Base-by-base conservation (phyloP, 2,888 invertebrate genomes). In the Agonopterix arenella region DNA sequence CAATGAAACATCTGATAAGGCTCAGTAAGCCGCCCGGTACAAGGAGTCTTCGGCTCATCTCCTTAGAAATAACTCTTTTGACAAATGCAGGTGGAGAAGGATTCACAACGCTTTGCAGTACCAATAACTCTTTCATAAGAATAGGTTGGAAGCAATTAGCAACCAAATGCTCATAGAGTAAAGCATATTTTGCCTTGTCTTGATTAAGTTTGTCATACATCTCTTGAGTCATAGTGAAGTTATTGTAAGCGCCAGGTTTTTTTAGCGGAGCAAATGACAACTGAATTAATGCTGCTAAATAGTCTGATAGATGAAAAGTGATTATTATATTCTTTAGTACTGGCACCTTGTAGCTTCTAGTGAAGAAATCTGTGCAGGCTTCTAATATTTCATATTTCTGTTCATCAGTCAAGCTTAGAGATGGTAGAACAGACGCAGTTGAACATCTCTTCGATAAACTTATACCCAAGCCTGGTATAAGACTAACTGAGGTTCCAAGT, bases 201-300 rank as follows among this genome's bases (percentile, higher is more conserved):
- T 57, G 56, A 59, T 68, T 72, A 8, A 94, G 73, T 58, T 80
- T 79, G 2, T 80, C 65, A 74, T 91, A 92, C 56, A 90, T 74
- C 56, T 90, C 90, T 60, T 77, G 60, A 1, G 93, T 91, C 91
- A 93, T 93, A 46, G 65, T 63, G 70, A 90, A 80, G 50, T 73
- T 66, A 2, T 59, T 52, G 52, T 86, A 86, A 8, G 58, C 58
- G 1, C 84, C 76, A 50, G 93, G 92, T 76, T 92, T 91, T 55
- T 90, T 91, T 37, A 94, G 66, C 7, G 93, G 93, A 40, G 92
- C 93, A 83, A 91, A 91, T 28, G 91, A 84, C 46, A 95, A 77
- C 76, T 95, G 95, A 60, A 94, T 91, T 36, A 95, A 75, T 2
- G 91, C 91, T 51, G 93, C 93, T 47, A 96, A 75, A 57, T 94